Evolutionary conservation across 2,113 vertebrate genomes (phyloP), one percentile per base, ranked within the genome.

Genomic region (Tapirus terrestris): DNA sequence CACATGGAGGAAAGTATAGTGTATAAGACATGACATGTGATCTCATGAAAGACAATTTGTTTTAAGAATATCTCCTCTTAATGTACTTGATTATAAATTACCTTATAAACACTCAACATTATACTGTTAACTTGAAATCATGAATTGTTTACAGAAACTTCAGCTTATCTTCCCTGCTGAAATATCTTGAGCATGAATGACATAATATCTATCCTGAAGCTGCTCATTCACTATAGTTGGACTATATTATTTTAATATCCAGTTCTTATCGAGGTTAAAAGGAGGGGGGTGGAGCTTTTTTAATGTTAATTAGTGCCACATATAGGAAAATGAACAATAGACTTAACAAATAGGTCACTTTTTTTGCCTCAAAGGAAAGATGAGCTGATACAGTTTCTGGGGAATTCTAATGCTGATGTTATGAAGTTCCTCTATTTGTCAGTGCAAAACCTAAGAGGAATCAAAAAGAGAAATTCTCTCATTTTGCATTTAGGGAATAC

Each of bases 261-360:
- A 97, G 43, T 72, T 93, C 27, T 92, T 92, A 81, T 77, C 36
- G 93, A 88, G 53, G 36, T 87, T 97, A 81, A 20, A 94, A 87
- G 72, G n/a, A 81, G 56, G 45, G 61, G 92, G 39, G 63, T 84
- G 61, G 48, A 65, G n/a, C 23, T 86, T 92, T 92, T 81, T 77
- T 56, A 77, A 58, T 92, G 76, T 96, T 97, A 97, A 95, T 97
- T 95, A 93, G 80, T 82, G 25, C 82, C 73, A 58, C 45, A 56
- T 33, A 6, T 91, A 88, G 81, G 72, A 96, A 91, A 94, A 89
- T 68, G 70, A 97, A 91, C 76, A 97, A 96, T 36, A 97, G 63
- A 81, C 45, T 96, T 95, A 92, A 92, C 72, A 97, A 95, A 92
- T 89, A 88, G 86, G 89, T 97, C 89, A 97, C 58, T 58, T 75